Evolutionary conservation across 2,113 vertebrate species (phyloP), one percentile per base, ranked within the genome.

Genomic region (Pandion haliaetus): DNA sequence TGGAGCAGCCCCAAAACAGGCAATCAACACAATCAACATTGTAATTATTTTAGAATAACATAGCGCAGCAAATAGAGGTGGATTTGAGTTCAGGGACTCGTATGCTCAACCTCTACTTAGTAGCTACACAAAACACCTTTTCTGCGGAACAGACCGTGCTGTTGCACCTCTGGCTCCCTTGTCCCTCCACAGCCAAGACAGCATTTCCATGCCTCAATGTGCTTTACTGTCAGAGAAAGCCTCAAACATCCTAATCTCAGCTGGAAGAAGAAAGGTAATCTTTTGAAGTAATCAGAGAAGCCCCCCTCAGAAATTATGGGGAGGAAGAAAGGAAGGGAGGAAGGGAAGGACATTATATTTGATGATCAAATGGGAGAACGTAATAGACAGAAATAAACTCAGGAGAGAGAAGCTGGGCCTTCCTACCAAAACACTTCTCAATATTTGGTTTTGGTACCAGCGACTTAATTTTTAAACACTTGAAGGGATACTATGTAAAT

Each of bases 41-140:
- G 47, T 88, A 94, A 95, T 96, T 94, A 84, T 82, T 96, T 88
- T 85, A 89, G 84, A 91, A 82, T 79, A 90, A 63, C 81, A 72
- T 34, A 61, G 25, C 44, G 54, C n/a, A 86, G 59, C 79, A 94
- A 66, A 90, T 3, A 93, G 82, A 84, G 32, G 49, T 66, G 66
- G 62, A 52, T 66, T 82, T 91, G 57, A 96, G 57, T 84, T 82
- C 86, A 78, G 52, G 36, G 54, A 63, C 8, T 83, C 8, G 1
- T 38, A 69, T 82, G 38, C 62, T 83, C 26, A 77, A 14, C 36
- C 25, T 70, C 69, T 40, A 40, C n/a, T 17, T 31, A 58, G n/a
- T 10, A 59, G 47, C 71, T 69, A 16, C 28, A 36, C 21, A 25
- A 70, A 69, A 81, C 31, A 52, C 20, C 17, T 87, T 38, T 69